Percentiles rank a stretch among this genome's conserved stretches.
phyloP scores from a whole-genome alignment of 2,797 vertebrate species.

The Anableps anableps region DNA sequence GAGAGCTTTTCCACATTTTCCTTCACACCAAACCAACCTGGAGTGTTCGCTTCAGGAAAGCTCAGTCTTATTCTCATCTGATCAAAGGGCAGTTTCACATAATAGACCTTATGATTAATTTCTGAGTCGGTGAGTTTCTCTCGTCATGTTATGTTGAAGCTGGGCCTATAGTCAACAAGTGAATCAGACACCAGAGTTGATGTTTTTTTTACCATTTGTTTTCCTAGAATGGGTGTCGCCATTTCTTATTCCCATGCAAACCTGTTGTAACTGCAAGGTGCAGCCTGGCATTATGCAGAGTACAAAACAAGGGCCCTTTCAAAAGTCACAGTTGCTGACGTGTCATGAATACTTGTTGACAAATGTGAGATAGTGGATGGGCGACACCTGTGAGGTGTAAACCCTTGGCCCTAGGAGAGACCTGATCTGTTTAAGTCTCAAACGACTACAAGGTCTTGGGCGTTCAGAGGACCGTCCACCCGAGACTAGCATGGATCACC shows the following conservation, averaged over 20 bases:
- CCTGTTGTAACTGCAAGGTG: background rate
- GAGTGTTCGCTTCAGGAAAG: background rate
- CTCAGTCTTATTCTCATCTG: too few species aligned
- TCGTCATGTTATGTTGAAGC: background rate
- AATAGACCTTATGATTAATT: too few species aligned
- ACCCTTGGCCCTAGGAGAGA: conserved; percentile 60
- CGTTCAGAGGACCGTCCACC: conserved; percentile 62
- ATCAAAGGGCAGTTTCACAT: too few species aligned
- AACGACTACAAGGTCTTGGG: conserved; percentile 63
- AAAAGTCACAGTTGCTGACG: conserved; percentile 37
- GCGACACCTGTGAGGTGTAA: conserved; percentile 75
- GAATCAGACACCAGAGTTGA: background rate
- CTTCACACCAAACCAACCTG: background rate
- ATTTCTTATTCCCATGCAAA: background rate
- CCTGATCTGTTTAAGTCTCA: conserved; percentile 60
- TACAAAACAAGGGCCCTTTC: conserved; percentile 21
- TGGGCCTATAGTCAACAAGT: background rate
- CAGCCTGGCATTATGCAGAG: background rate
- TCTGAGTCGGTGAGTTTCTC: background rate
- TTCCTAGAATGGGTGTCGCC: background rate
- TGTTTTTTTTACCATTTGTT: background rate
- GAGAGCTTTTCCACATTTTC: background rate
- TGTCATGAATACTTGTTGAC: conserved; percentile 51
- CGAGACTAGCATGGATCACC: conserved; percentile 41
- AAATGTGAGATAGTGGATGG: conserved; percentile 47